Base-by-base conservation (phyloP, 1,140 invertebrate species). In the Melanaphis sacchari region DNA sequence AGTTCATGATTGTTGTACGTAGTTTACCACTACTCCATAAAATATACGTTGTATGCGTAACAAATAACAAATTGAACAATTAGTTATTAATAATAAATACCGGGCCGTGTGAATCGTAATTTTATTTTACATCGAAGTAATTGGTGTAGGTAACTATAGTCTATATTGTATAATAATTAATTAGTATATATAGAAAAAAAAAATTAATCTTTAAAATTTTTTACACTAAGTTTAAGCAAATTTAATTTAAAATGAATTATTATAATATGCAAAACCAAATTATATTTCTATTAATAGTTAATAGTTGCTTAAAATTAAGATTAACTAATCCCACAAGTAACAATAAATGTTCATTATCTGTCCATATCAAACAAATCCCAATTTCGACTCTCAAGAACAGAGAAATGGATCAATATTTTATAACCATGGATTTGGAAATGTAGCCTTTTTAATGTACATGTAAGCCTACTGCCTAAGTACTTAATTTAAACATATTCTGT, bases 21-120 rank as follows among this genome's bases (percentile, higher is more conserved):
- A 38, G 46, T 49, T 90, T 90, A 54, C 88, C 88, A 90, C 88
- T 90, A 90, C 88, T 41, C 52, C 15, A 31, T 87, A 87, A 41
- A n/a, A 76, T n/a, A 15, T 36, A 88, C 2, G 31, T 76, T 76
- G 38, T 40, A 49, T 3, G 26, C 82, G 82, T 84, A 24, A 40
- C 18, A 59, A 31, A 26, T 54, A 89, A 89, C 31, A 43, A 89
- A 89, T 38, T 24, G 31, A 59, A 46, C 43, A 38, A 49, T 36
- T n/a, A 49, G n/a, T 88, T n/a, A 9, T 15, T 6, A 88, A 88
- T 49, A 88, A 24, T n/a, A 49, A 43, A 26, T 49, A 43, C 46
- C 15, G 11, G 3, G 4, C 41, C 9, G 22, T 26, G 82, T 22
- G 38, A 84, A 84, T 40, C 8, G 38, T 40, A 76, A 18, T 76